Evolutionary conservation across 2,113 vertebrate genomes (phyloP).

Genomic region (Syrmaticus mikado): DNA sequence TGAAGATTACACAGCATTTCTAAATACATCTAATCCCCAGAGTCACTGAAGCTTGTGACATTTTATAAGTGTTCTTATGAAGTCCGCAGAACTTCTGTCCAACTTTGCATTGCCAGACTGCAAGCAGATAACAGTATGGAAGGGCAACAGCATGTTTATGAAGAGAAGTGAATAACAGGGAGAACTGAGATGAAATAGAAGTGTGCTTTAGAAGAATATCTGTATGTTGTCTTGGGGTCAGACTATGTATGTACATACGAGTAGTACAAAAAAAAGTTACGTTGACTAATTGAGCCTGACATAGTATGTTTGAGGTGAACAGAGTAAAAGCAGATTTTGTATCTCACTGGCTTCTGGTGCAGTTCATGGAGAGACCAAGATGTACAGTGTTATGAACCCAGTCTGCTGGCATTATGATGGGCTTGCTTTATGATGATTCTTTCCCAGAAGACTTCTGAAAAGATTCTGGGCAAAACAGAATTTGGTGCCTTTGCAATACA

Average conservation of each 20-base stretch:
- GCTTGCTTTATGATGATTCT: fast-evolving
- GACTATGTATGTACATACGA: fast-evolving
- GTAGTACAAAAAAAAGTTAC: too few species aligned
- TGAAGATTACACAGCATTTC: conserved; percentile 32
- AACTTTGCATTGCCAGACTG: not conserved
- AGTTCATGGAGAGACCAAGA: fast-evolving
- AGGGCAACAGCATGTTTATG: not conserved
- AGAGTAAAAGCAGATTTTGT: not conserved
- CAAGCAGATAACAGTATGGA: not conserved
- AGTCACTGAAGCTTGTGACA: conserved; percentile 27
- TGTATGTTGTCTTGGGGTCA: not conserved
- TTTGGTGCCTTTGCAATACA: not conserved
- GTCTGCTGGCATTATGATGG: not conserved
- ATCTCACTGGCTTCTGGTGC: not conserved
- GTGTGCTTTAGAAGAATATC: not conserved
- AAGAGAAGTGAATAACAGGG: not conserved
- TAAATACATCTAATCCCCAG: conserved; percentile 43
- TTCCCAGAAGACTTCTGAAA: not conserved
- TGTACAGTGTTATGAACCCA: fast-evolving
- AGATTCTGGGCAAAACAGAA: not conserved
- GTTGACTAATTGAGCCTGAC: fast-evolving
- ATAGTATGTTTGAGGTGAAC: not conserved
- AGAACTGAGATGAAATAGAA: not conserved
- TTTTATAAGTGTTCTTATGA: not conserved
- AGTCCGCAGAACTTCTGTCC: not conserved